phyloP scores from a whole-genome alignment of 64 coral and sea anemone genomes.

The Montipora sp. region DNA sequence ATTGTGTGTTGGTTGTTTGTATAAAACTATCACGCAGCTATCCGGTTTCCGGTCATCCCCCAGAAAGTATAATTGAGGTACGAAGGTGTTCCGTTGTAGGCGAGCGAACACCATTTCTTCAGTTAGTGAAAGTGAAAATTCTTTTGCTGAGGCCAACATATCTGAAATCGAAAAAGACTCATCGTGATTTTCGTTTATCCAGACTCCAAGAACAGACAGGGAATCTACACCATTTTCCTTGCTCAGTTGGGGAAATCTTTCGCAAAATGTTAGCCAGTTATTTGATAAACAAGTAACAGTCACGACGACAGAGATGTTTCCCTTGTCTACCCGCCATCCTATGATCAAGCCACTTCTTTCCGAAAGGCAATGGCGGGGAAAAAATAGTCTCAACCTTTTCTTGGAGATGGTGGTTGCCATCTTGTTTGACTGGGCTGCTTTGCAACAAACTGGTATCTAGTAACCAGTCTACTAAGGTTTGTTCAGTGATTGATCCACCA shows the following conservation, averaged over 20 bases:
- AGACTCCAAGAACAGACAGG: slow-evolving; percentile 35
- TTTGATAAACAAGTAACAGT: not conserved
- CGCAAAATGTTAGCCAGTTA: not conserved
- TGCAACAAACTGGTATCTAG: not conserved
- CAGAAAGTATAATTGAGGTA: not conserved
- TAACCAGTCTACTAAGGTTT: not conserved
- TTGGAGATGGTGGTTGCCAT: not conserved
- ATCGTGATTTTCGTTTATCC: slow-evolving; percentile 30
- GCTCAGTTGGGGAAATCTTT: not conserved
- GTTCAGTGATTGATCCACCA: no score
- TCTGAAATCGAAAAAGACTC: not conserved
- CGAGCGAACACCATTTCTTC: not conserved
- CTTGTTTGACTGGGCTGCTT: not conserved
- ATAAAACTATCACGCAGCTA: slow-evolving; percentile 28
- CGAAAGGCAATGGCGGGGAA: slow-evolving; percentile 46
- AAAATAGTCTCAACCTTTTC: slow-evolving; percentile 48
- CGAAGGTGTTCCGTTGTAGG: not conserved
- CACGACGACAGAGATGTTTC: not conserved
- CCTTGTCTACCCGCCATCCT: slow-evolving; percentile 10
- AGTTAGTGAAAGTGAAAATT: not conserved
- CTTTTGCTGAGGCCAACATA: not conserved
- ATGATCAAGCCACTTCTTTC: slow-evolving; percentile 47
- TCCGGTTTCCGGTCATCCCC: not conserved
- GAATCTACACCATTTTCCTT: not conserved
- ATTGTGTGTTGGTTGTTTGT: slow-evolving; percentile 21